Percentiles rank a stretch among this genome's conserved stretches.
Conservation (phyloP, 2,888 invertebrate genomes). For the Prosapia bicincta region DNA sequence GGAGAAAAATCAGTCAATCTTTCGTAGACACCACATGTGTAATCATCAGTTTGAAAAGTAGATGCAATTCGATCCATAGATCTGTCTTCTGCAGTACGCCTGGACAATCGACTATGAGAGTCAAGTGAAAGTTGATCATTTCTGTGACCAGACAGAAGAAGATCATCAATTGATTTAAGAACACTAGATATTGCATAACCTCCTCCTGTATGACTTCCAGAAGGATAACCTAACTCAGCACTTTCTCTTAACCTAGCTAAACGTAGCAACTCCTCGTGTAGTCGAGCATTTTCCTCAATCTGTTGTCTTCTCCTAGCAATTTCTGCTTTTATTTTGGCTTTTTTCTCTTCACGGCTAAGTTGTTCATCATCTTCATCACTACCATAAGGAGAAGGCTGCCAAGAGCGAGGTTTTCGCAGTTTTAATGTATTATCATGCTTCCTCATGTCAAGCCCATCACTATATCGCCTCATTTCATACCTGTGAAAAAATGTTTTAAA, state of each 20-base stretch:
- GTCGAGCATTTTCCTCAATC: slow-evolving; percentile 55
- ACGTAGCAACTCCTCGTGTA: slow-evolving; percentile 51
- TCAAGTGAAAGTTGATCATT: slow-evolving; percentile 31
- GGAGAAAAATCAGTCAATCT: slow-evolving; percentile 48
- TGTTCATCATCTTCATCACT: slow-evolving; percentile 52
- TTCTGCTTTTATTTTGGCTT: slow-evolving; percentile 56
- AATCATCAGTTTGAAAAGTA: slow-evolving; percentile 49
- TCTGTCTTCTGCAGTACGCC: slow-evolving; percentile 47
- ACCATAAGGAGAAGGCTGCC: slow-evolving; percentile 52
- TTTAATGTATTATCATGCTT: slow-evolving; percentile 41
- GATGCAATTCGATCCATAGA: slow-evolving; percentile 50
- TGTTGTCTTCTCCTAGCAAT: slow-evolving; percentile 57
- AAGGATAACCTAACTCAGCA: slow-evolving; percentile 43
- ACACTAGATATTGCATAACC: slow-evolving; percentile 42
- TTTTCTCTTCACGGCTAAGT: slow-evolving; percentile 54
- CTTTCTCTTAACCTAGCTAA: slow-evolving; percentile 46
- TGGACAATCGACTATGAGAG: slow-evolving; percentile 30
- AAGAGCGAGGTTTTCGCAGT: slow-evolving; percentile 48
- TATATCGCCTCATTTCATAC: slow-evolving; percentile 42
- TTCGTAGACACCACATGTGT: slow-evolving; percentile 47
- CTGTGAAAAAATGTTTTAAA: slow-evolving; percentile 28
- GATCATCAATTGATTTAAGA: slow-evolving; percentile 48
- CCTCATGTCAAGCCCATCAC: slow-evolving; percentile 41
- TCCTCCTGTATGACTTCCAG: slow-evolving; percentile 21
- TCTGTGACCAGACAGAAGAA: slow-evolving; percentile 42